phyloP scores from a whole-genome alignment of 35 echinoderm and acorn worm species.

The Ptychodera flava region DNA sequence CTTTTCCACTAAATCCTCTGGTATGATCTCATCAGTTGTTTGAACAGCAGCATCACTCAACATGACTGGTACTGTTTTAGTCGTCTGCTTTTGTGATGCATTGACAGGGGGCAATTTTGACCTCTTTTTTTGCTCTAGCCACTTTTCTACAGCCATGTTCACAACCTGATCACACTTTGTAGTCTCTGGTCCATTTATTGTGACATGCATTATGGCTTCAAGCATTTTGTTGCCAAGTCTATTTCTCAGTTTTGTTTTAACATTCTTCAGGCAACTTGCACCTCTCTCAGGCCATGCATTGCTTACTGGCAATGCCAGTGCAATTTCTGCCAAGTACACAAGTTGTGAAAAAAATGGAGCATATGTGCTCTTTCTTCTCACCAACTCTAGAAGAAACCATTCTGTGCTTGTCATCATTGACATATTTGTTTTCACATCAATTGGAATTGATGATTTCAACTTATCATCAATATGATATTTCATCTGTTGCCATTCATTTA shows the following conservation, averaged over 20 bases:
- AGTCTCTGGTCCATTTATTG: conserved; percentile 26
- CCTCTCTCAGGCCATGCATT: conserved; percentile 36
- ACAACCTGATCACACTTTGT: neutral
- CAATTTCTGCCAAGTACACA: conserved; percentile 2
- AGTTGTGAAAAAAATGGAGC: conserved; percentile 7
- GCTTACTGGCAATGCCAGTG: conserved; percentile 6
- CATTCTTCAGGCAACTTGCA: conserved; percentile 3
- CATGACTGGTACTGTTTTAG: too few relatives aligned
- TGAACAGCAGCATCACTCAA: too few relatives aligned
- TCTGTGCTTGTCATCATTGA: conserved; percentile 5
- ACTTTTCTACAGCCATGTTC: conserved; percentile 16
- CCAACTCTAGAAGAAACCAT: conserved; percentile 6
- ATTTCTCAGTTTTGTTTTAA: conserved; percentile 26
- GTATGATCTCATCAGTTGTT: too few relatives aligned
- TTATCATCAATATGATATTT: conserved; percentile 9
- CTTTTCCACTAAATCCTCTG: too few relatives aligned
- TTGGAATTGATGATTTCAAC: neutral
- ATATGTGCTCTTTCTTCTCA: conserved; percentile 16
- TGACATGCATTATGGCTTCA: conserved; percentile 10
- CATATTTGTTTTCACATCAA: neutral
- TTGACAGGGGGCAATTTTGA: conserved; percentile 26
- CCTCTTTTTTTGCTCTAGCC: conserved; percentile 9
- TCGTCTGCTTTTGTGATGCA: too few relatives aligned
- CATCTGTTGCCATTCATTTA: conserved; percentile 18
- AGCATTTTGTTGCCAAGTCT: conserved; percentile 21